phyloP scores from a whole-genome alignment of 2,888 invertebrate genomes.

The Dysmachus trigonus region DNA sequence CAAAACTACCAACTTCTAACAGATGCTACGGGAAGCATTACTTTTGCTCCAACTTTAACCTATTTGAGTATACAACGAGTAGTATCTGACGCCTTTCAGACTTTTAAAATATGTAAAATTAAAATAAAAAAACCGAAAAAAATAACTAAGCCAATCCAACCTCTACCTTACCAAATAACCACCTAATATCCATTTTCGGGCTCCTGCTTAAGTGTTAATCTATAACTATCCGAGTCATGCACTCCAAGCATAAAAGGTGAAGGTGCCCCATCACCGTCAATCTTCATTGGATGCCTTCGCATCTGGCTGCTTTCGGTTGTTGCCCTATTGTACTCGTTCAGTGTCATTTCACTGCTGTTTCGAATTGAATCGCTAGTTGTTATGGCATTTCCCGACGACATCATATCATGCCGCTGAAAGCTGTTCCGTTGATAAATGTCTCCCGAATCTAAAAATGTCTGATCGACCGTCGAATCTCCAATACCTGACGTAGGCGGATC shows the following conservation, averaged over 20 bases:
- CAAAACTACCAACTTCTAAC: neutral
- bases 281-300: constrained; percentile 59
- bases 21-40: neutral
- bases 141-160: constrained; percentile 17
- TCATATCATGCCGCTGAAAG: constrained; percentile 51
- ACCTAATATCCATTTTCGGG: constrained; percentile 62
- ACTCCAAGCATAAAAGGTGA: constrained; percentile 51
- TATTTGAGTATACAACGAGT: constrained; percentile 31
- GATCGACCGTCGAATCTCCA: constrained; percentile 26
- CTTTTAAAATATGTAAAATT: neutral
- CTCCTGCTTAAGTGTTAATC: constrained; percentile 63
- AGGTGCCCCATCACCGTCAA: constrained; percentile 56
- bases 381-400: constrained; percentile 50
- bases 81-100: constrained; percentile 2
- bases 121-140: constrained; percentile 10
- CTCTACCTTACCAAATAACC: neutral
- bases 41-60: neutral
- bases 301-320: constrained; percentile 54
- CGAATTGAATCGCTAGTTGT: constrained; percentile 53
- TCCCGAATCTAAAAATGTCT: constrained; percentile 42
- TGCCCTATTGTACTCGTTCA: constrained; percentile 62
- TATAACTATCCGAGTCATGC: constrained; percentile 58
- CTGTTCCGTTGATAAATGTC: constrained; percentile 43
- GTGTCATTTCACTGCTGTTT: constrained; percentile 61
- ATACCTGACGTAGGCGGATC: constrained; percentile 48